Conservation (phyloP, 2,113 vertebrate genomes). For the Halcyon malimbica region DNA sequence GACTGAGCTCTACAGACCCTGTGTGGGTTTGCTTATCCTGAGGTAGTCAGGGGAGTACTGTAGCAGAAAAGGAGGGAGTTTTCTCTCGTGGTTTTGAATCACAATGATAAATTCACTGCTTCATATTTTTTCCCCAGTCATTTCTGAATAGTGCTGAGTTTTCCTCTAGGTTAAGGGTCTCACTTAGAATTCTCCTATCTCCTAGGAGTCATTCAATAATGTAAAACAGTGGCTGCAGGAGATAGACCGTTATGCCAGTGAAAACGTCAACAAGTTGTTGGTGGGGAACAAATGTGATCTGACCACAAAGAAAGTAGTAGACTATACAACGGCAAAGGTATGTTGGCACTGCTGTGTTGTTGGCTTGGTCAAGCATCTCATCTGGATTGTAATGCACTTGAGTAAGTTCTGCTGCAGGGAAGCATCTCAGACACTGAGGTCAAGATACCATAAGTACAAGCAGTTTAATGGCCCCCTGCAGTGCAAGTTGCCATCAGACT, state of each 20-base stretch:
- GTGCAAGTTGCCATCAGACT: accelerated
- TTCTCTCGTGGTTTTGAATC: not conserved
- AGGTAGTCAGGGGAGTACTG: not conserved
- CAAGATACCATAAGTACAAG: accelerated
- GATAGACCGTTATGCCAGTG: slow-evolving; percentile 97
- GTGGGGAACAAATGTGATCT: slow-evolving; percentile 98
- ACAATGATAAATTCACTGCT: not conserved
- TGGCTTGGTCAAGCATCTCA: not conserved
- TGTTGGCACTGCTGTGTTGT: accelerated
- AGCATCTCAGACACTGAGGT: not conserved
- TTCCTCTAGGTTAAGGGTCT: not conserved
- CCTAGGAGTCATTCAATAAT: slow-evolving; percentile 96
- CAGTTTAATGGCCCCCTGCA: accelerated
- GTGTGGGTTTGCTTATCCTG: accelerated
- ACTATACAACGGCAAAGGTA: slow-evolving; percentile 97
- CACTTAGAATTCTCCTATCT: slow-evolving; percentile 42
- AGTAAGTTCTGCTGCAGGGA: not conserved
- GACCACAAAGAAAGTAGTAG: slow-evolving; percentile 97
- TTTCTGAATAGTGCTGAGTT: not conserved
- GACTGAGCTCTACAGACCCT: accelerated
- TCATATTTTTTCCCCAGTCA: accelerated
- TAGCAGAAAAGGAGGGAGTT: accelerated
- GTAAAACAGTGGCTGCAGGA: slow-evolving; percentile 99
- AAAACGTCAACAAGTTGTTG: slow-evolving; percentile 98
- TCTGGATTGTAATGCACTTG: accelerated